These are phyloP conservation scores for Capitulum mitella DNA, from an alignment of 2,888 invertebrate species.

Conservation along the genomic window DNA sequence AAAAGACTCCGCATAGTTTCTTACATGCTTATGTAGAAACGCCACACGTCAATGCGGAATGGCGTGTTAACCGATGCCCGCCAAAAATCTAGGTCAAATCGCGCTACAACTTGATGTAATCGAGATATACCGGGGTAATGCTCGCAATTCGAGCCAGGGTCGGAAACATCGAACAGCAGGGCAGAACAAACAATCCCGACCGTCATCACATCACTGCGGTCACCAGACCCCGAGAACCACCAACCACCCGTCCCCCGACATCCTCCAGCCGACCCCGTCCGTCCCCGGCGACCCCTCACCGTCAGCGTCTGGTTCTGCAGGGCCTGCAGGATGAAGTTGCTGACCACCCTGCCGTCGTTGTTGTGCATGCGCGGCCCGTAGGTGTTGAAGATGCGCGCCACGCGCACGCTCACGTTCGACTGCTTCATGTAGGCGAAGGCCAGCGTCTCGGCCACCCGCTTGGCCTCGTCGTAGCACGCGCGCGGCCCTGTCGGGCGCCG, in stretches of 20 bases:
- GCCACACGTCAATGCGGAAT: too few species aligned
- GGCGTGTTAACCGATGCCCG: too few species aligned
- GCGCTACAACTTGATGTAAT: too few species aligned
- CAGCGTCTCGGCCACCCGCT: conserved; percentile 92
- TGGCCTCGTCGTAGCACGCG: conserved; percentile 99
- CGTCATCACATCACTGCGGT: too few species aligned
- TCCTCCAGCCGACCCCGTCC: neutral
- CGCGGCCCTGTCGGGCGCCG: conserved; percentile 59
- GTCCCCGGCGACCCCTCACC: conserved; percentile 50
- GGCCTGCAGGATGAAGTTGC: conserved; percentile 96
- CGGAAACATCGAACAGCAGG: too few species aligned
- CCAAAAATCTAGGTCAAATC: too few species aligned
- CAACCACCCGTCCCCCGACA: neutral
- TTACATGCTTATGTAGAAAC: too few species aligned
- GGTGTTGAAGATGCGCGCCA: conserved; percentile 97
- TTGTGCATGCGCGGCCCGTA: conserved; percentile 99
- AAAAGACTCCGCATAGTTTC: too few species aligned
- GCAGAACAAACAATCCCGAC: too few species aligned
- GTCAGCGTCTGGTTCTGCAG: conserved; percentile 90
- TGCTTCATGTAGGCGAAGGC: conserved; percentile 95
- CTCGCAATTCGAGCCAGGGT: too few species aligned
- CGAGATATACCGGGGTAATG: too few species aligned
- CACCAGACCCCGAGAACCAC: too few species aligned
- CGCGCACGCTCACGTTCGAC: conserved; percentile 73
- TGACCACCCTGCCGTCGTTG: conserved; percentile 96